Conservation (phyloP, 2,797 vertebrate genomes). For the Phrynocephalus forsythii region DNA sequence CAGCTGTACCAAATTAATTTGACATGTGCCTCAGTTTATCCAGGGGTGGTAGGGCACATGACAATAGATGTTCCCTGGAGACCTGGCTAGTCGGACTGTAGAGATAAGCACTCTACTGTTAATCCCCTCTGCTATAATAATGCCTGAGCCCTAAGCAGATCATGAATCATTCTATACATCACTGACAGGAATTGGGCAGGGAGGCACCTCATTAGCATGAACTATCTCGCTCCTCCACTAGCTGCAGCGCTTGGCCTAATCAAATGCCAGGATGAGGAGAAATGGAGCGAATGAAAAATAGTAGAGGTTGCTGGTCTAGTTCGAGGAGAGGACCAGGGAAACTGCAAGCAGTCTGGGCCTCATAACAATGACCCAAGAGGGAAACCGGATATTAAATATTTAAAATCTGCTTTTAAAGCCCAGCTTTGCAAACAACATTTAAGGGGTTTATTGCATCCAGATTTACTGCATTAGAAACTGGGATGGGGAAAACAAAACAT, state of each 20-base stretch:
- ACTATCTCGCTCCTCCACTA: neutral
- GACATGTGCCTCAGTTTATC: too few species aligned
- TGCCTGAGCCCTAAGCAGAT: neutral
- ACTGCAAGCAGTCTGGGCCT: neutral
- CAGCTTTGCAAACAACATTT: slow-evolving; percentile 19
- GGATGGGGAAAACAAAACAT: neutral
- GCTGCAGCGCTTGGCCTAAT: neutral
- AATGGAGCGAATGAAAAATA: slow-evolving; percentile 22
- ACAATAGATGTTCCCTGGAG: neutral
- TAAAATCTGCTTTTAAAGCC: slow-evolving; percentile 31
- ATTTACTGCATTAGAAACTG: slow-evolving; percentile 37
- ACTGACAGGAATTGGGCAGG: neutral
- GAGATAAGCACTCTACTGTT: too few species aligned
- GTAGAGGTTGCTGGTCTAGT: slow-evolving; percentile 5
- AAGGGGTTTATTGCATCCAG: slow-evolving; percentile 19
- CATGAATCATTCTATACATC: neutral
- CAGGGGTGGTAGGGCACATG: too few species aligned
- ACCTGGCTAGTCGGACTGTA: neutral
- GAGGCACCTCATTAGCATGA: neutral
- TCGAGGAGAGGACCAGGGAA: slow-evolving; percentile 42
- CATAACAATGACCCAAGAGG: neutral
- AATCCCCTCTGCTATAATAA: neutral
- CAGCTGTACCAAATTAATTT: too few species aligned
- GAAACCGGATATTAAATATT: slow-evolving; percentile 39
- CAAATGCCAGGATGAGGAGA: neutral